Evolutionary conservation across 1,140 invertebrate species (phyloP).

Genomic region (Tribolium castaneum): DNA sequence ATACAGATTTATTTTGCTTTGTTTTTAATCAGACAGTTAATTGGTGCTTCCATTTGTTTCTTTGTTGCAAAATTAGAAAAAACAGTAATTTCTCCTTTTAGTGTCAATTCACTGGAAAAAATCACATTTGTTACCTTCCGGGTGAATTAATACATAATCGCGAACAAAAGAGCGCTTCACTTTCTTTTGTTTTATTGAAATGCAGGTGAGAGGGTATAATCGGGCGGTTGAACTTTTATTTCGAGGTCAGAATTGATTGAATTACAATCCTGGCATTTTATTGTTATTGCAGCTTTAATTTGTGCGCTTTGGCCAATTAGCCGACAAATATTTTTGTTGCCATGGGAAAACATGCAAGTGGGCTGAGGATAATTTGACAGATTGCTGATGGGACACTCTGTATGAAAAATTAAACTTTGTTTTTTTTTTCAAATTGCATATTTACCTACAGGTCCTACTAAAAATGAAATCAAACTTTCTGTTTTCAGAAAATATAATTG

Average conservation of each 20-base stretch:
- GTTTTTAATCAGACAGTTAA: background rate
- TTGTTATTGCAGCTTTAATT: background rate
- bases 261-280: background rate
- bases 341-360: too few species aligned
- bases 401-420: too few species aligned
- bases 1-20: background rate
- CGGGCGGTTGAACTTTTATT: background rate
- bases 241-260: background rate
- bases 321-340: too few species aligned
- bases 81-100: conserved; percentile 9
- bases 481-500: too few species aligned
- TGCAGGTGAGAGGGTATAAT: background rate
- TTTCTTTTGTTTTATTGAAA: conserved; percentile 30
- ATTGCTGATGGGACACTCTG: too few species aligned
- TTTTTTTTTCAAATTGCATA: too few species aligned
- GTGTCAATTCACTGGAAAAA: conserved; percentile 20
- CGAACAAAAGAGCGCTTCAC: conserved; percentile 18
- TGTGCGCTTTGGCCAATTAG: background rate
- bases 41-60: background rate
- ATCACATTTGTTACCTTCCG: conserved; percentile 3
- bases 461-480: too few species aligned
- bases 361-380: too few species aligned
- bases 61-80: conserved; percentile 2
- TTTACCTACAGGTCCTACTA: too few species aligned
- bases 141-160: conserved; percentile 8